phyloP scores from a whole-genome alignment of 1,140 invertebrate genomes.

The Monochamus saltuarius region DNA sequence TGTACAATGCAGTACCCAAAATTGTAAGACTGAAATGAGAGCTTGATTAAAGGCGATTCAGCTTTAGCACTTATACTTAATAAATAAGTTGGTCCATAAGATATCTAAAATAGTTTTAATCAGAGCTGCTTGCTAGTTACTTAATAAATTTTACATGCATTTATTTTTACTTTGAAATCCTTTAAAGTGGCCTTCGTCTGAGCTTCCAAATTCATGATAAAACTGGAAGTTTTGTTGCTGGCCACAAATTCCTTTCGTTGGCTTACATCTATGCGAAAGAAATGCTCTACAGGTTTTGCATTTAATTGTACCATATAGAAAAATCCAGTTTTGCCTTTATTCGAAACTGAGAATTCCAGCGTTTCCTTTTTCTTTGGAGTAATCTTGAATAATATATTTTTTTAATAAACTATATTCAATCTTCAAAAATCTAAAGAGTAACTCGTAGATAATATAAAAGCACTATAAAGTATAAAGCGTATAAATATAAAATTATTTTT shows the following conservation, averaged over 20 bases:
- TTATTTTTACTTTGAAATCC: conserved; percentile 9
- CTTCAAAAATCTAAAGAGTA: no score
- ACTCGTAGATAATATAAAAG: no score
- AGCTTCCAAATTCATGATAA: conserved; percentile 7
- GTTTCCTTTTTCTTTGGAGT: no score
- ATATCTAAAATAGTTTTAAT: conserved; percentile 42
- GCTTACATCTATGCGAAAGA: conserved; percentile 32
- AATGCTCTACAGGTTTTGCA: conserved; percentile 31
- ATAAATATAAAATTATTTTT: no score
- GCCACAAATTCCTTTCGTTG: conserved; percentile 42
- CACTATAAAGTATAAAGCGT: conserved; percentile 1
- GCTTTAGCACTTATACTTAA: conserved; percentile 46
- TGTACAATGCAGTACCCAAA: conserved; percentile 54
- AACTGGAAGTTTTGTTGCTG: conserved; percentile 16
- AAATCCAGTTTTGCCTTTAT: conserved; percentile 49
- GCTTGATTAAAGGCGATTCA: conserved; percentile 39
- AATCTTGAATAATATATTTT: no score
- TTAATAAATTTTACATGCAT: not conserved
- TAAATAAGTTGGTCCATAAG: conserved; percentile 50
- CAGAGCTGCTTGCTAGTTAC: no score
- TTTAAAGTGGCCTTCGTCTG: not conserved
- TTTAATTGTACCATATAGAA: conserved; percentile 49
- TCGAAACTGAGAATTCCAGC: conserved; percentile 45
- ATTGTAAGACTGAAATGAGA: conserved; percentile 51
- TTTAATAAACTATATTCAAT: no score